phyloP scores from a whole-genome alignment of 2,797 vertebrate genomes.

The Diceros bicornis region DNA sequence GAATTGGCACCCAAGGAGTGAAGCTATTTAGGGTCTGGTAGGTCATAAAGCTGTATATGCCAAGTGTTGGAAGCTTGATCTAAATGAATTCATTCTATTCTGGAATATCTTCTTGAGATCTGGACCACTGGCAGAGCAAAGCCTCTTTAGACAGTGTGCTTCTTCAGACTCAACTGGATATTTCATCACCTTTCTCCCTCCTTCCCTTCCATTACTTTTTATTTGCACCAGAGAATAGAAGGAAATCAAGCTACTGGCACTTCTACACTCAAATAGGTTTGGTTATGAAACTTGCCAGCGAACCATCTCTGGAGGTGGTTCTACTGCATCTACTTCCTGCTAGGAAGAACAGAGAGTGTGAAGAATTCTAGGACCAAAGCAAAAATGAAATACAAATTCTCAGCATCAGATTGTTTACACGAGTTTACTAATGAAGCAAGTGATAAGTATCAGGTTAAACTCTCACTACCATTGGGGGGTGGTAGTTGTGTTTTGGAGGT shows the following conservation, averaged over 20 bases:
- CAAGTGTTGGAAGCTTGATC: too few relatives aligned
- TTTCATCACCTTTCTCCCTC: not conserved
- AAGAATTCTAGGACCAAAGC: slow-evolving; percentile 11
- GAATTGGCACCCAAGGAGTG: not conserved
- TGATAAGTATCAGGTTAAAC: not conserved
- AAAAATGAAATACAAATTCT: slow-evolving; percentile 11
- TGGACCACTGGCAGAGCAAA: not conserved
- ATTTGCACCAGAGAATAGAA: not conserved
- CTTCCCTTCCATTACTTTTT: not conserved
- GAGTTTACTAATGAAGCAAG: not conserved
- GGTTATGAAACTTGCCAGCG: not conserved
- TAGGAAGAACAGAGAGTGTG: not conserved
- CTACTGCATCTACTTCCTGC: not conserved
- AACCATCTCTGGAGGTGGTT: not conserved
- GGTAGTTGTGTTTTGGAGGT: not conserved
- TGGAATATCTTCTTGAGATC: not conserved
- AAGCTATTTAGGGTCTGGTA: not conserved
- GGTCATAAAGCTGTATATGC: not conserved
- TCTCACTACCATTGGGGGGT: not conserved
- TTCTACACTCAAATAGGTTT: not conserved
- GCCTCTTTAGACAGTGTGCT: not conserved
- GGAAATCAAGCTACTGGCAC: slow-evolving; percentile 9
- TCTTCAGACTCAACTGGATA: not conserved
- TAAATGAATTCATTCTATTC: not conserved
- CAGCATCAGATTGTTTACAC: not conserved